These are phyloP conservation scores for Epiblema foenella DNA, from an alignment of 2,888 invertebrate species.

Conservation along the genomic window DNA sequence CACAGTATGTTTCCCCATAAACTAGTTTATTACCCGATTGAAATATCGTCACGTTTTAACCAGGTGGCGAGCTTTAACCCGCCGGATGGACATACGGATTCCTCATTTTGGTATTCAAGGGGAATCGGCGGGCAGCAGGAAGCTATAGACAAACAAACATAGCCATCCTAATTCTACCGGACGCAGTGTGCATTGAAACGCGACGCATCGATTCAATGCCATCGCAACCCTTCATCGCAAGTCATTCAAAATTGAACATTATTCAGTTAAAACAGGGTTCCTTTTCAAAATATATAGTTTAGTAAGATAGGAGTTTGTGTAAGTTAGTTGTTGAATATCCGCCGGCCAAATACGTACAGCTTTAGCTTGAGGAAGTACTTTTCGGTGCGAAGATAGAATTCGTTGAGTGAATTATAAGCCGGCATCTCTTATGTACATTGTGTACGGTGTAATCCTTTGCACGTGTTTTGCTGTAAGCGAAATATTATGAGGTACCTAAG, in stretches of 20 bases:
- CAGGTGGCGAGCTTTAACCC: slow-evolving; percentile 6
- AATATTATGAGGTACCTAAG: not conserved
- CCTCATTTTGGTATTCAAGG: slow-evolving; percentile 35
- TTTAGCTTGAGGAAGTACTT: slow-evolving; percentile 42
- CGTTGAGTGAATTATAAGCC: slow-evolving; percentile 38
- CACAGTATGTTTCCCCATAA: not conserved
- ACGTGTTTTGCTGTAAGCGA: slow-evolving; percentile 9
- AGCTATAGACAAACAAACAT: slow-evolving; percentile 61
- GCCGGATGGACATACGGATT: slow-evolving; percentile 20
- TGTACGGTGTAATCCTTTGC: slow-evolving; percentile 22
- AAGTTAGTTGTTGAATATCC: slow-evolving; percentile 1
- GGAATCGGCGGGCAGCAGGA: slow-evolving; percentile 59
- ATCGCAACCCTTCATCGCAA: not conserved
- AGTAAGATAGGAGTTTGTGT: not conserved
- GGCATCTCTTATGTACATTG: slow-evolving; percentile 18
- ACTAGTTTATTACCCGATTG: slow-evolving; percentile 8
- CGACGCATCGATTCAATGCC: slow-evolving; percentile 54
- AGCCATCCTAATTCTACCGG: slow-evolving; percentile 67
- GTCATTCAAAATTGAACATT: not conserved
- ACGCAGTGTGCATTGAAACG: slow-evolving; percentile 74
- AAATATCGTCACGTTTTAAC: slow-evolving; percentile 4
- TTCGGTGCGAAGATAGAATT: slow-evolving; percentile 35
- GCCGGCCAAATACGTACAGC: slow-evolving; percentile 53
- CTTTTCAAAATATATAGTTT: not conserved
- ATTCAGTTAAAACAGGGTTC: not conserved